Evolutionary conservation across 1,140 invertebrate species (phyloP).

Genomic region (Apocrypta bakeri): DNA sequence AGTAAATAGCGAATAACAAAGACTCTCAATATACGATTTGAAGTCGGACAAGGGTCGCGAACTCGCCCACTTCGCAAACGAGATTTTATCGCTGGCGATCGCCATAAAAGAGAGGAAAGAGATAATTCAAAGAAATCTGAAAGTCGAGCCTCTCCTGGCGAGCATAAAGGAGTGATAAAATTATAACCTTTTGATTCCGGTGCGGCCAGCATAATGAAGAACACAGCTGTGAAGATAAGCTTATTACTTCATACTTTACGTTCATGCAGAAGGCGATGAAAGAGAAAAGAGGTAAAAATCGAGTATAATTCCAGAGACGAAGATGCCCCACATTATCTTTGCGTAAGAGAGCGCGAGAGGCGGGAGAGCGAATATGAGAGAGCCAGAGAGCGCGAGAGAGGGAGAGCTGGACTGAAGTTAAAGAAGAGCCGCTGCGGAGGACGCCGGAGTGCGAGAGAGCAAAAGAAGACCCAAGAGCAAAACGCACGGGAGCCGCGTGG

Average conservation of each 20-base stretch:
- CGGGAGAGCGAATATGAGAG: constrained; percentile 5
- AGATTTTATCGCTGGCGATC: not conserved
- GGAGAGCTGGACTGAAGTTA: not conserved
- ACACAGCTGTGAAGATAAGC: not conserved
- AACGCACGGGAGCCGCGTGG: constrained; percentile 50
- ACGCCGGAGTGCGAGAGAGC: not conserved
- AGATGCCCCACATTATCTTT: constrained; percentile 3
- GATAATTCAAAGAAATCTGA: not conserved
- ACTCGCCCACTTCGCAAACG: too few species aligned
- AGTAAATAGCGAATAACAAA: too few species aligned
- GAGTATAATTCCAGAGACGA: constrained; percentile 4
- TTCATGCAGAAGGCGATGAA: not conserved
- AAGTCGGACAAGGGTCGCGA: too few species aligned
- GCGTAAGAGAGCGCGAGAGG: not conserved
- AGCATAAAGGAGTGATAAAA: not conserved
- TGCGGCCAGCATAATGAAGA: constrained; percentile 6
- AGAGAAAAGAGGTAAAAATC: not conserved
- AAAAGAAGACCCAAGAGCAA: not conserved
- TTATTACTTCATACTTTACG: constrained; percentile 21
- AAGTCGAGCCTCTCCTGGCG: not conserved
- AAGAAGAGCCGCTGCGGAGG: constrained; percentile 9
- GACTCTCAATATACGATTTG: too few species aligned
- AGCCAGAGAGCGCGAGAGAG: not conserved
- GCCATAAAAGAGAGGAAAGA: too few species aligned
- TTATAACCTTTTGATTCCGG: constrained; percentile 5